Evolutionary conservation across 2,113 vertebrate genomes (phyloP), one percentile per base, ranked within the genome.

Genomic region (Asarcornis scutulata): DNA sequence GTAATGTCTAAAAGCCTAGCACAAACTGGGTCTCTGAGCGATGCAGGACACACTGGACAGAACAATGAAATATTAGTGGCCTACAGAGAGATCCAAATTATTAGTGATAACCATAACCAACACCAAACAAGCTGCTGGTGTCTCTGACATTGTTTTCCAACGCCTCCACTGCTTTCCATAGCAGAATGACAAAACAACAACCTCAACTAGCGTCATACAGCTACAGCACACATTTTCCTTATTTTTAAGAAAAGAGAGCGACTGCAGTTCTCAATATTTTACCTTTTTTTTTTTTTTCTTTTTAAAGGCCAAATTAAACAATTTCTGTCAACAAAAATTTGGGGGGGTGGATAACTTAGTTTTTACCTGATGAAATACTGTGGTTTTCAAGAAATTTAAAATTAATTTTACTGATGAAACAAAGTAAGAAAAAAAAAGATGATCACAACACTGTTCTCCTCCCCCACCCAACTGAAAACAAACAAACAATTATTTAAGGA

Each of bases 1-100:
- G 4, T 10, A 56, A 31, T 6, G 1, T 36, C 23, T 63, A 83
- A 40, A 71, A 0, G 0, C 6, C 9, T 42, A 52, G 26, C 7
- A 34, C 32, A 82, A 81, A 48, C 1, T 53, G 23, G 8, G 5
- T 88, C 26, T 73, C 71, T 55, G 71, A 90, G 56, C 17, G 6
- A 23, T 23, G 44, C 31, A 44, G 26, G 42, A 88, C n/a, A 58
- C 23, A 66, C 5, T 34, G 26, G 20, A 63, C 38, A 74, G 68
- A 88, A 52, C 40, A 73, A 64, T 2, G 1, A 87, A 86, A 82
- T 25, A 79, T 0, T 0, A 83, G 42, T 12, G 18, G 25, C 14
- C 13, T 75, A 36, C 50, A 74, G 34, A 78, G 31, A 77, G 18
- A 63, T 13, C 5, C 27, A 62, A 81, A 80, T 82, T 48, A 63